Conservation (phyloP, 2,797 vertebrate genomes). For the Micrastur ruficollis region DNA sequence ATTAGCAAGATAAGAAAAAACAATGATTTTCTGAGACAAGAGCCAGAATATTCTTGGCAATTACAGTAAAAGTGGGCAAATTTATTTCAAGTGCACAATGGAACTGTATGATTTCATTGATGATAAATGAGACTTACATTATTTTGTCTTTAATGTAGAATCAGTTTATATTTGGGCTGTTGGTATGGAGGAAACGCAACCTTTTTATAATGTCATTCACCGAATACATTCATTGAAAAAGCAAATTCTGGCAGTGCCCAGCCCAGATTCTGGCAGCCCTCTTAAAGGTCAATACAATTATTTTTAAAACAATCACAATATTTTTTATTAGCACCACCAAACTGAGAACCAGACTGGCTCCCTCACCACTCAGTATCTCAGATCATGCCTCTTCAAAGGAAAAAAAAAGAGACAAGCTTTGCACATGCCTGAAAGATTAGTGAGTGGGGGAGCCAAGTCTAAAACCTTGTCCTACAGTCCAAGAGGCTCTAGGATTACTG, state of each 20-base stretch:
- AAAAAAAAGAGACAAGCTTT: background rate
- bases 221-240: background rate
- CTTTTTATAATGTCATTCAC: background rate
- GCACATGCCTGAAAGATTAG: background rate
- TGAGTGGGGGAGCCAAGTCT: background rate
- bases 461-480: background rate
- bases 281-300: background rate
- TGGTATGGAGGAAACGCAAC: background rate
- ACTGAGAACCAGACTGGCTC: background rate
- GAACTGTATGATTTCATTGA: background rate
- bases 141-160: background rate
- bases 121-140: background rate
- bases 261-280: background rate
- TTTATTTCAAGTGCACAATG: conserved; percentile 4
- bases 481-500: background rate
- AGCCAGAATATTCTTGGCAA: background rate
- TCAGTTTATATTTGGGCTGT: background rate
- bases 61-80: background rate
- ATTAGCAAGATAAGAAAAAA: background rate
- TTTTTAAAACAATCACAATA: background rate
- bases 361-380: background rate
- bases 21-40: background rate
- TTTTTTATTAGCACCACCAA: background rate
- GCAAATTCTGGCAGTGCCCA: background rate
- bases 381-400: background rate